These are phyloP conservation scores for Calliopsis andreniformis DNA, from an alignment of 1,140 invertebrate genomes.

Conservation along the genomic window DNA sequence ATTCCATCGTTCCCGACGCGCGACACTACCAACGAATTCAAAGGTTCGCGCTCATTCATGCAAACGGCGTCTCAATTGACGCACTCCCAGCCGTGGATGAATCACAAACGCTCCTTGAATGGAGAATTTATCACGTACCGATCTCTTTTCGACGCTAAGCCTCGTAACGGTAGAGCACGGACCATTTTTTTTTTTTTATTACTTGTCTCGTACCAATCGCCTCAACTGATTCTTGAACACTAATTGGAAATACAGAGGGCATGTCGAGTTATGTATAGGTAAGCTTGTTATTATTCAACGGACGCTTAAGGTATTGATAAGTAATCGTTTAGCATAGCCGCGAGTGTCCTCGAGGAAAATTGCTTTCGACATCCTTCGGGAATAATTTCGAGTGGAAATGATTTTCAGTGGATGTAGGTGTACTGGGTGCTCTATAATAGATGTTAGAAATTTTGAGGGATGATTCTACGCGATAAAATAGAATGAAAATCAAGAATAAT, in stretches of 20 bases:
- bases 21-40: conserved; percentile 7
- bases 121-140: conserved; percentile 6
- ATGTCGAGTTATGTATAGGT: no score
- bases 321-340: neutral
- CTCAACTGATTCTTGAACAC: no score
- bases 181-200: neutral
- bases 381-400: neutral
- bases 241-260: no score
- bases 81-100: conserved; percentile 49
- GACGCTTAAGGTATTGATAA: neutral
- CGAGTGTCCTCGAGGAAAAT: neutral
- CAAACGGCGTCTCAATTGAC: conserved; percentile 58
- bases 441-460: no score
- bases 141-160: conserved; percentile 13
- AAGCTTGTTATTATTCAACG: neutral
- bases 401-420: no score
- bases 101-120: conserved; percentile 45
- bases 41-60: conserved; percentile 48
- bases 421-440: no score
- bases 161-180: neutral
- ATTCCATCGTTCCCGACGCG: neutral
- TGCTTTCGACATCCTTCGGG: neutral
- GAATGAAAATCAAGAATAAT: no score
- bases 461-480: no score
- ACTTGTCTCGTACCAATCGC: neutral